Evolutionary conservation across 2,888 invertebrate species (phyloP), one percentile per base, ranked within the genome.

Genomic region (Gibbula magus): DNA sequence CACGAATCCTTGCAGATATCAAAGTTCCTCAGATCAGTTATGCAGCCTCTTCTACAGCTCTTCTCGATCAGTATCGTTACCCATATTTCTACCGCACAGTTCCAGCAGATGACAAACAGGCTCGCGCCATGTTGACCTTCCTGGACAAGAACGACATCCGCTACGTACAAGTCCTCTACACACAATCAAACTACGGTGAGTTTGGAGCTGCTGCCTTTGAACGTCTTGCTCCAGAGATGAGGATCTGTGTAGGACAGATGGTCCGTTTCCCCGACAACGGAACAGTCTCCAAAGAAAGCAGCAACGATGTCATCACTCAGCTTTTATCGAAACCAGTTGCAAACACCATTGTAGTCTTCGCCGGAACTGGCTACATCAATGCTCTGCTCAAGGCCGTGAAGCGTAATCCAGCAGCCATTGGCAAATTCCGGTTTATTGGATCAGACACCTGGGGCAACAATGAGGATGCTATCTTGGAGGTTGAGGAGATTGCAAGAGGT

Each of bases 161-260:
- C 39, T 93, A 93, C 82, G 91, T 93, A 0, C 93, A 93, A 81
- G 88, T 92, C 13, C 87, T 90, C 1, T 86, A 88, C 79, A 86
- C 89, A 0, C 81, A 86, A 0, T 84, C 87, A 54, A 88, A 85
- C 66, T 90, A 91, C 66, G 91, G 91, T 0, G 80, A 82, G 53
- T 81, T 83, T 20, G 89, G 86, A 13, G 86, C 89, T 0, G 80
- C 77, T 32, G 85, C 85, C 13, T 89, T 91, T 77, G 78, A 82
- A 25, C 61, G 79, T 13, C 80, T 83, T n/a, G 89, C 89, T 20
- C 77, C 75, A 20, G 79, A 79, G 3, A 86, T 84, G 51, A 81
- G 82, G 25, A 87, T 91, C 18, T 91, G 91, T 85, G 87, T 92
- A 1, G 89, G 90, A 1, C 91, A 91, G 82, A 87, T 83, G 2